Base-by-base conservation (phyloP, 1,140 invertebrate genomes). In the Drosophila miranda region DNA sequence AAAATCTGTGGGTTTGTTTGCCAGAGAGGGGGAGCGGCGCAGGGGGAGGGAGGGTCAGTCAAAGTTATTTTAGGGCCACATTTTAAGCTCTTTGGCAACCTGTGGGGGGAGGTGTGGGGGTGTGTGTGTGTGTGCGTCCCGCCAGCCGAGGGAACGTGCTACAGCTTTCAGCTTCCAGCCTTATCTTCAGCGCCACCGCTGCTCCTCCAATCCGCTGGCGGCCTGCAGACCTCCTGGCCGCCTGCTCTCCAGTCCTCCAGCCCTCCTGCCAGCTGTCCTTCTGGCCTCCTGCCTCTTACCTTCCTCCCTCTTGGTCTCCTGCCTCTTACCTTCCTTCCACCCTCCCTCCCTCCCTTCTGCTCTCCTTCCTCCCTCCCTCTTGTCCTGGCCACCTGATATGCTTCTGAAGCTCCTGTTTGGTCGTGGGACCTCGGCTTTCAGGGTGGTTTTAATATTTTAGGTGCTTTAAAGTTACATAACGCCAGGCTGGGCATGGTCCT, bases 1-100 rank as follows among this genome's bases (percentile, higher is more conserved):
- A 21, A 38, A 54, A 56, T 42, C 63, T 64, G 51, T 66, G 69
- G 58, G 60, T 49, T 23, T 60, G 45, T 34, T 52, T 44, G 52
- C 66, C 57, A 16, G 52, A 4, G 41, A 8, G 30, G 1, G 30
- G 2, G 23, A 0, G 56, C 16, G 16, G 16, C 16, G 4, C 9
- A 0, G 42, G 59, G 42, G 54, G 69, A 45, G 42, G 56, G 60
- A 69, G 81, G 81, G 81, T 75, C 74, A 78, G 82, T 72, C 82
- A 87, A 86, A 87, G 82, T 87, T 87, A 87, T 87, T 87, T 88
- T 87, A 87, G 82, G 82, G 78, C 83, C 78, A 78, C 78, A 88
- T 88, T 86, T 86, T 87, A 87, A 87, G 82, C 82, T 88, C 82
- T 87, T 86, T 87, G 78, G 64, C 83, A 86, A 78, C 82, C 82